phyloP scores from a whole-genome alignment of 2,797 vertebrate species.

The Phaenicophaeus curvirostris region DNA sequence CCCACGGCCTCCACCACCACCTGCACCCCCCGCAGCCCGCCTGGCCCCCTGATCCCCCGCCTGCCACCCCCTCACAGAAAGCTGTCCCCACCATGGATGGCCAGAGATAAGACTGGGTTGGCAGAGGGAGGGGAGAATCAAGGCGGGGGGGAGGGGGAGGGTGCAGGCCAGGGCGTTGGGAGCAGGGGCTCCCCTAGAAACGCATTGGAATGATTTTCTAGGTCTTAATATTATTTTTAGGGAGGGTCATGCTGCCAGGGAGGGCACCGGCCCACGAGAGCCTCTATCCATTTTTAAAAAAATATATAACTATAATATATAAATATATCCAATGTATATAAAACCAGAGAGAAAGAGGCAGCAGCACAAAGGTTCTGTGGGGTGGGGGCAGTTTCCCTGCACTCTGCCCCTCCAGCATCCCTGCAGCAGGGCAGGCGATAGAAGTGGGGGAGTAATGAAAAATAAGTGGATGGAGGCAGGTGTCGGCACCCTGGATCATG shows the following conservation, averaged over 20 bases:
- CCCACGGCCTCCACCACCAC: conserved; percentile 81
- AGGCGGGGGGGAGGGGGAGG: neutral
- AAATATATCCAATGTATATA: conserved; percentile 77
- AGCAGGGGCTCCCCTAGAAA: conserved; percentile 58
- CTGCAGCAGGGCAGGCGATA: neutral
- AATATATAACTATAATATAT: conserved; percentile 84
- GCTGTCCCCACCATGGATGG: conserved; percentile 84
- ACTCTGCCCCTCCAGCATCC: neutral
- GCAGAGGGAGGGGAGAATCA: neutral
- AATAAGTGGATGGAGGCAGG: neutral
- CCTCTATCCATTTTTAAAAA: conserved; percentile 39
- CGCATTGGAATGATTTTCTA: conserved; percentile 79
- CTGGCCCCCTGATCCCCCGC: conserved; percentile 84
- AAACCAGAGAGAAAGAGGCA: conserved; percentile 60
- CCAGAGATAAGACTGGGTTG: conserved; percentile 86
- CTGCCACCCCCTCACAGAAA: conserved; percentile 80
- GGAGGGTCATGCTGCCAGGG: conserved; percentile 21
- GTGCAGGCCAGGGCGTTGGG: neutral
- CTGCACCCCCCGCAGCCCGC: conserved; percentile 83
- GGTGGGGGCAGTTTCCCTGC: neutral
- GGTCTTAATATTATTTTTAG: conserved; percentile 57
- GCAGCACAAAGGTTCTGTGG: neutral
- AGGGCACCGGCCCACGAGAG: conserved; percentile 16
- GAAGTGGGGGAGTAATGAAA: neutral
- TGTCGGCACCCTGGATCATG: neutral